A percentile compares a stretch with the other conserved stretches of the same genome.
Conservation (phyloP, 2,113 vertebrate genomes). For the Reinhardtius hippoglossoides region DNA sequence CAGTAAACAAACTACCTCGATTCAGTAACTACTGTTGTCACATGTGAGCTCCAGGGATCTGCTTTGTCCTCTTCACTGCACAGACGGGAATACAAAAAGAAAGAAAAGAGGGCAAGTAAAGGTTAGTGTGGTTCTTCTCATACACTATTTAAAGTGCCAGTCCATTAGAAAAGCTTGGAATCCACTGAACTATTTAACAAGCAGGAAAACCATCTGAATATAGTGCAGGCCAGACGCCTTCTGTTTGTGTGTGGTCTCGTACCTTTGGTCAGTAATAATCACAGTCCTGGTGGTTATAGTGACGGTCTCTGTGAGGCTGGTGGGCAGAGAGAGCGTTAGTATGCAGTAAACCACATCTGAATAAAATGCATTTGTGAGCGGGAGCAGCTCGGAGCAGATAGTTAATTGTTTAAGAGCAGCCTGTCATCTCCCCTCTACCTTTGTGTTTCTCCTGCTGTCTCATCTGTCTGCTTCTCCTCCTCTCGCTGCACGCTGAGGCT, state of each 20-base stretch:
- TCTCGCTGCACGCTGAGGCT: constrained; percentile 48
- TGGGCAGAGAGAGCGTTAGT: constrained; percentile 42
- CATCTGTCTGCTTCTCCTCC: constrained; percentile 60
- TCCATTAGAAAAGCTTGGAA: constrained; percentile 55
- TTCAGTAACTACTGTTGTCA: constrained; percentile 44
- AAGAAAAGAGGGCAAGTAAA: constrained; percentile 56
- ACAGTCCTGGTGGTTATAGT: constrained; percentile 64
- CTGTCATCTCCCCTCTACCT: constrained; percentile 68
- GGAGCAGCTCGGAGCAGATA: constrained; percentile 46
- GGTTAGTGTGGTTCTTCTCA: constrained; percentile 69
- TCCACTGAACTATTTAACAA: constrained; percentile 56
- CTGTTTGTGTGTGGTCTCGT: constrained; percentile 23
- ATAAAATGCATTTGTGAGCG: constrained; percentile 48
- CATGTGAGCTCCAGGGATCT: constrained; percentile 46
- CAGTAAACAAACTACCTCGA: constrained; percentile 55
- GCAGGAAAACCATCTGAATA: constrained; percentile 53
- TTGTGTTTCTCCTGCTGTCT: constrained; percentile 61
- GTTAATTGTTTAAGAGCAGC: constrained; percentile 72
- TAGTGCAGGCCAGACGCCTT: constrained; percentile 7
- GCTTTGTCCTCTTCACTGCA: constrained; percentile 46
- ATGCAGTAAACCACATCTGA: constrained; percentile 44
- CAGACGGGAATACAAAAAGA: constrained; percentile 1
- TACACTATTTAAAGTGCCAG: constrained; percentile 68
- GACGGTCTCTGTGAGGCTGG: constrained; percentile 63
- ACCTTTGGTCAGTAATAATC: constrained; percentile 64